Base-by-base conservation (phyloP, 2,113 vertebrate species). In the Mustela lutreola region DNA sequence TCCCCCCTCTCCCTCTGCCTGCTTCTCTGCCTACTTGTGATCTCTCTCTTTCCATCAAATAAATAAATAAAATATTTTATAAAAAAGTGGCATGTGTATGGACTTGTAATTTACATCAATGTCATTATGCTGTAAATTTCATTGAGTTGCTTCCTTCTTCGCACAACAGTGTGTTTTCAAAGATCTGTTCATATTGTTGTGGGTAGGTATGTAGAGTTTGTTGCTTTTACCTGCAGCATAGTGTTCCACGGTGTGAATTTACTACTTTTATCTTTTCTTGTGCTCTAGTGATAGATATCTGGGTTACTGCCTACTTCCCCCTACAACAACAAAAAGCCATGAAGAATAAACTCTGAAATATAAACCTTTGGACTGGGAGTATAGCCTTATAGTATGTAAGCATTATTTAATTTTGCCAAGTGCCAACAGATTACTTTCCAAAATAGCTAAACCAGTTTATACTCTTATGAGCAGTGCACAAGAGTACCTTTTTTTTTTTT, bases 401-500 rank as follows among this genome's bases (percentile, higher is more conserved):
- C 56, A 92, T 67, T 70, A 76, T 70, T 79, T 91, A 39, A 45
- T 91, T 95, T 85, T 39, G 39, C 14, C 33, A 71, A 95, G 33
- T 39, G 26, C 53, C 70, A 62, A 76, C 50, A 50, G 48, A 80
- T 95, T 71, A 71, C 87, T 80, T 92, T 92, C 21, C 82, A 80
- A 67, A 95, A 62, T 60, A 73, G 53, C 28, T 92, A 53, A 63
- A 63, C 70, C 19, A 92, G 39, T 70, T 85, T 71, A 95, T 95
- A 78, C 14, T 86, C 42, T 80, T 21, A 39, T 42, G 42, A 73
- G 45, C 73, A 86, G 24, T 39, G 2, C 26, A 70, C 71, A 31
- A 65, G 28, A 65, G 12, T 31, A 11, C 26, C 62, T 26, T 70
- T 65, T 63, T 14, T 63, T 33, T 50, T 63, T 33, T 50, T 50